A percentile compares a stretch with the other conserved stretches of the same genome.
phyloP scores from a whole-genome alignment of 1,140 invertebrate genomes.

The Xylocopa sonorina region DNA sequence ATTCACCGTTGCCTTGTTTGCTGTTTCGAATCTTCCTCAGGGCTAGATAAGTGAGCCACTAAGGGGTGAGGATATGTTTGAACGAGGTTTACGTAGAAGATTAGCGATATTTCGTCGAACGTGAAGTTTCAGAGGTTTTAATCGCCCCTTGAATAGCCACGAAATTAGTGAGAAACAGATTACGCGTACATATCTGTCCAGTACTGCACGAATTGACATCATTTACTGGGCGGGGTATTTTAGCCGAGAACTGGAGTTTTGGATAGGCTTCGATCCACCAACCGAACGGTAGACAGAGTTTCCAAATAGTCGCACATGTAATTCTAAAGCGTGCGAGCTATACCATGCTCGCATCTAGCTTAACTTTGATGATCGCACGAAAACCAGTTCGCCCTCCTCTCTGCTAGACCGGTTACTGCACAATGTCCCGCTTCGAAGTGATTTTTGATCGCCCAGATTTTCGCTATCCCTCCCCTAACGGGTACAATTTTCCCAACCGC shows the following conservation, averaged over 20 bases:
- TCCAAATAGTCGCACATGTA: slow-evolving; percentile 9
- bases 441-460: slow-evolving; percentile 16
- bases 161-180: too few species aligned
- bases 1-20: not conserved
- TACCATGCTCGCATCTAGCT: slow-evolving; percentile 9
- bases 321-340: slow-evolving; percentile 8
- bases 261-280: not conserved
- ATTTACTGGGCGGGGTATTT: not conserved
- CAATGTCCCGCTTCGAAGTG: not conserved
- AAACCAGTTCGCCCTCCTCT: not conserved
- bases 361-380: slow-evolving; percentile 12
- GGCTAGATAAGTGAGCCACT: too few species aligned
- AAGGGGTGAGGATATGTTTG: too few species aligned
- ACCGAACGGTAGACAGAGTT: not conserved
- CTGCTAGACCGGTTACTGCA: not conserved
- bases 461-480: not conserved
- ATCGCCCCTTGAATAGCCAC: too few species aligned
- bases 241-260: not conserved
- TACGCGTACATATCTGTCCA: not conserved
- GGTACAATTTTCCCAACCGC: not conserved
- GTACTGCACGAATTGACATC: not conserved
- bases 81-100: too few species aligned
- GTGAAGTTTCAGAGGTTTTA: not conserved
- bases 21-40: not conserved
- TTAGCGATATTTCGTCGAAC: not conserved